These are phyloP conservation scores for Dryas iulia DNA, from an alignment of 1,140 invertebrate genomes.

Conservation along the genomic window DNA sequence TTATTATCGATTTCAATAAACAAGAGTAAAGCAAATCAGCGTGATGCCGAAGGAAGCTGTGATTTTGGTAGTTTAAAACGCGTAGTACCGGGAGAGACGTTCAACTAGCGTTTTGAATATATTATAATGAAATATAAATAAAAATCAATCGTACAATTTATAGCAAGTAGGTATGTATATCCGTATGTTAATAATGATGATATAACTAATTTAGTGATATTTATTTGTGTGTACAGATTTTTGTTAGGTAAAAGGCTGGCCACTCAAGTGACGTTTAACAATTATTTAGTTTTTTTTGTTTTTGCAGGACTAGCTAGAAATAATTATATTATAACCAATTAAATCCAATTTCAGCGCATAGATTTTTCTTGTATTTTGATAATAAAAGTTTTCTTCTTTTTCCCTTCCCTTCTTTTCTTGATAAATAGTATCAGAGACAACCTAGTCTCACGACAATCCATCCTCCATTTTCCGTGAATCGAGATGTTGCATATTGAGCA, in stretches of 20 bases:
- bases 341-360: no score
- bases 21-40: slow-evolving; percentile 26
- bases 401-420: no score
- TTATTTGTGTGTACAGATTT: neutral
- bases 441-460: no score
- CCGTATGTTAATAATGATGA: neutral
- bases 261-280: neutral
- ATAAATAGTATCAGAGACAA: no score
- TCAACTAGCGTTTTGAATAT: slow-evolving; percentile 21
- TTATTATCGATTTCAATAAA: slow-evolving; percentile 31
- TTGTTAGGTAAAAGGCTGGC: neutral
- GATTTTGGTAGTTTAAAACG: slow-evolving; percentile 30
- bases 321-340: no score
- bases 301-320: no score
- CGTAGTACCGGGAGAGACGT: slow-evolving; percentile 12
- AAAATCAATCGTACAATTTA: neutral
- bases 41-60: slow-evolving; percentile 24
- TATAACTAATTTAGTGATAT: slow-evolving; percentile 12
- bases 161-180: neutral
- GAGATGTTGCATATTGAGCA: no score
- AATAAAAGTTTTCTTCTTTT: no score
- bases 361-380: no score
- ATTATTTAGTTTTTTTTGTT: no score
- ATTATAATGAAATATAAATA: slow-evolving; percentile 26
- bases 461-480: no score